Conservation (phyloP, 2,113 vertebrate species). For the Rhodinocichla rosea region DNA sequence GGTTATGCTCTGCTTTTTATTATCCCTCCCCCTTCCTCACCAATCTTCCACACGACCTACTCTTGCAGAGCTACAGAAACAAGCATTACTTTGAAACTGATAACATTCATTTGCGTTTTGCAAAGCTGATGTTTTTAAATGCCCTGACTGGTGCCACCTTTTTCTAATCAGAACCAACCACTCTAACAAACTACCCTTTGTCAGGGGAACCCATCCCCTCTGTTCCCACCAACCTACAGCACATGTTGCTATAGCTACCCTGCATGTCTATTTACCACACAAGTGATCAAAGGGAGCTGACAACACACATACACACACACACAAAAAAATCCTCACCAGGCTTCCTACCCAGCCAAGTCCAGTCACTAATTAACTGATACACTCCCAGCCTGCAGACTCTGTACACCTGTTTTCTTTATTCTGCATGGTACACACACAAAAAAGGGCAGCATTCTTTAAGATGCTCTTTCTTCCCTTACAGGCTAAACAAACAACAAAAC, state of each 20-base stretch:
- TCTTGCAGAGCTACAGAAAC: neutral
- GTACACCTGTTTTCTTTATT: constrained; percentile 48
- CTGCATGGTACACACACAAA: neutral
- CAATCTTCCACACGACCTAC: neutral
- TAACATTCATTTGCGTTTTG: constrained; percentile 30
- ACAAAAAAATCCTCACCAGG: constrained; percentile 69
- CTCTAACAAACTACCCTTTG: constrained; percentile 81
- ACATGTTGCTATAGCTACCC: constrained; percentile 83
- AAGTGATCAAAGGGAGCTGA: constrained; percentile 82
- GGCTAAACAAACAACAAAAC: constrained; percentile 3
- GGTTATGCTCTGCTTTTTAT: constrained; percentile 7
- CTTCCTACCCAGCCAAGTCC: constrained; percentile 74
- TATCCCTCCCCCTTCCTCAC: neutral
- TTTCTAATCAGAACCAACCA: constrained; percentile 75
- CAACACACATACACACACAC: constrained; percentile 58
- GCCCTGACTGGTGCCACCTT: constrained; percentile 62
- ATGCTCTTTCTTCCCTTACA: neutral
- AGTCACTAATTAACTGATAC: constrained; percentile 84
- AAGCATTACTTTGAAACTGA: constrained; percentile 32
- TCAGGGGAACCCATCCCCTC: constrained; percentile 63
- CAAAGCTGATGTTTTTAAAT: constrained; percentile 51
- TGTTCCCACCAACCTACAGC: constrained; percentile 71
- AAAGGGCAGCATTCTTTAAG: neutral
- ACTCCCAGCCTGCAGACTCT: constrained; percentile 30
- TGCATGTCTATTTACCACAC: constrained; percentile 82